Base-by-base conservation (phyloP, 2,113 vertebrate genomes). In the Hypanus sabinus region DNA sequence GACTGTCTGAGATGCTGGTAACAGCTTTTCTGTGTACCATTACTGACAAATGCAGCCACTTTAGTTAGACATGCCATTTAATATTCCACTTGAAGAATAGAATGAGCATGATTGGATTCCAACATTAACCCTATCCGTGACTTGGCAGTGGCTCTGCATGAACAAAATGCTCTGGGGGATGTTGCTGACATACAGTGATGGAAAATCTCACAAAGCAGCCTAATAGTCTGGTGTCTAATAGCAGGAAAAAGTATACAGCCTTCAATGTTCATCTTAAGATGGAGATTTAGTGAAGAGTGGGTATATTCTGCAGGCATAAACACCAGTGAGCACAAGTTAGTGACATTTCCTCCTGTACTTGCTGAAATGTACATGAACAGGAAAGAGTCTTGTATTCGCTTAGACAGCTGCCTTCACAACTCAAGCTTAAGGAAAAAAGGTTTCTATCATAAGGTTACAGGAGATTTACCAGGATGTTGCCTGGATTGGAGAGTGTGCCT, bases 1-100 rank as follows among this genome's bases (percentile, higher is more conserved):
- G 12, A 83, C 46, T 83, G 38, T 55, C 81, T 55, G 22, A 27
- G 46, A 83, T 57, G 81, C 20, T 55, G 46, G 38, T 57, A 83
- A 83, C 81, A 83, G 46, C 81, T 83, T 83, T 83, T 83, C 80
- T 27, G 46, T 83, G 46, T 24, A 83, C 81, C 22, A 57, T 83
- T 55, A 27, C 81, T 83, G 46, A 83, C 46, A 83, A 57, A 20
- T 57, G 22, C 20, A 57, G 55, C 46, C 24, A 24, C 46, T 83
- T 83, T 83, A 83, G 81, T 57, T 55, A 55, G 46, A 83, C 46
- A 57, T 83, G 55, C 27, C 46, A 83, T 83, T 83, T 57, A 83
- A 83, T 83, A 57, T 83, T 83, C 38, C 8, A 57, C 22, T 27
- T 20, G 22, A 80, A 36, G n/a, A 55, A 55, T 57, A 83, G 22